phyloP scores from a whole-genome alignment of 2,888 invertebrate species.

The Drosophila formosana region DNA sequence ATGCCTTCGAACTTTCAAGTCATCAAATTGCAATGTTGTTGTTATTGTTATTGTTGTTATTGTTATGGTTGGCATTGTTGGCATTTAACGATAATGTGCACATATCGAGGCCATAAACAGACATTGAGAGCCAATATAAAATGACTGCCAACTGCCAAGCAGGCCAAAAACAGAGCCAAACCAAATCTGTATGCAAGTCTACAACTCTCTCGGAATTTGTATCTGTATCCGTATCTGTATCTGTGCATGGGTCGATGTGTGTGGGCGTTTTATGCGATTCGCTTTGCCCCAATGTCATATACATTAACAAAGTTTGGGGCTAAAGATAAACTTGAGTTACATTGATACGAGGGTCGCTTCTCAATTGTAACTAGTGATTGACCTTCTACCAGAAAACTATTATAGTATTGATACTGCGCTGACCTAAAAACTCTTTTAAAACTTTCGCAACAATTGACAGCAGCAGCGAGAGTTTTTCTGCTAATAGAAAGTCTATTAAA shows the following conservation, averaged over 20 bases:
- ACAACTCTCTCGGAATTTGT: conserved; percentile 32
- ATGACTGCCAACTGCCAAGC: conserved; percentile 31
- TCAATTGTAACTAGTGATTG: neutral
- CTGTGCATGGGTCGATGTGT: conserved; percentile 21
- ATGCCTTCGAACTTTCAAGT: conserved; percentile 67
- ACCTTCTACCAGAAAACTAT: neutral
- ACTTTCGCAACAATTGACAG: neutral
- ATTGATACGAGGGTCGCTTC: conserved; percentile 37
- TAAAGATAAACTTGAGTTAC: conserved; percentile 49
- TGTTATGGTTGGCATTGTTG: conserved; percentile 56
- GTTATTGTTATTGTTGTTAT: conserved; percentile 25
- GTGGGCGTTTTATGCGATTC: conserved; percentile 65
- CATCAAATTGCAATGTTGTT: conserved; percentile 74
- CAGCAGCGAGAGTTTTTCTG: neutral
- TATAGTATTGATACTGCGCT: neutral
- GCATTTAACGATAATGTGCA: conserved; percentile 74
- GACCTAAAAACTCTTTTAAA: neutral
- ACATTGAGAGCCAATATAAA: conserved; percentile 62
- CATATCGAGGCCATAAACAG: conserved; percentile 73
- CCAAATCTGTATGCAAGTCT: conserved; percentile 44
- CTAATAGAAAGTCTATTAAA: neutral
- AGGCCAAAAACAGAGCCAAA: conserved; percentile 24
- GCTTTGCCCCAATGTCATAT: conserved; percentile 55
- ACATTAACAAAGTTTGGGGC: conserved; percentile 61
- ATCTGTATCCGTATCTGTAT: conserved; percentile 14